Base-by-base conservation (phyloP, 2,113 vertebrate genomes). In the Egretta garzetta region DNA sequence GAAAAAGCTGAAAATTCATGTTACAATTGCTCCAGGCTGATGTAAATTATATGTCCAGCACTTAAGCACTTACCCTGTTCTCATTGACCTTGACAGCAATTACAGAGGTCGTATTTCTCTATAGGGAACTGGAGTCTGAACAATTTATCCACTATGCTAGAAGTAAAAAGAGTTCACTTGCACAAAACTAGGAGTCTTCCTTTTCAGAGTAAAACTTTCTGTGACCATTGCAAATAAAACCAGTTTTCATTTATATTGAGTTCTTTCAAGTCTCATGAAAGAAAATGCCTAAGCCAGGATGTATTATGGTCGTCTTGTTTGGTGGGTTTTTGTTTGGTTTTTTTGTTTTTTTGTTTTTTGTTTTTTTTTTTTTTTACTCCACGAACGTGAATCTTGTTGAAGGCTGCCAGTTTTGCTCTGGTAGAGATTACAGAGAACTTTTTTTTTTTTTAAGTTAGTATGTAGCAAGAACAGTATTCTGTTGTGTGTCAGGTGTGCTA, bases 1-100 rank as follows among this genome's bases (percentile, higher is more conserved):
- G 58, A 62, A 60, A 76, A 94, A 76, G 26, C 33, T 37, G 63
- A 82, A 92, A 93, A 90, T 62, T 83, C 27, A n/a, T 56, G 58
- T 33, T 95, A 68, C 60, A 32, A 35, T 94, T 92, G 55, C 59
- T 92, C 37, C 45, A 45, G 55, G 39, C 53, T 70, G 62, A 85
- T 76, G 70, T 93, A 94, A 93, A 82, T 95, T 58, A 26, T 49
- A 79, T 50, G 55, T 76, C 85, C 79, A 86, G 49, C 41, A 76
- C 41, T 86, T 88, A 76, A 85, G 55, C 43, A 70, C 66, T 93
- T 90, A 66, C 6, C 23, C 74, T 79, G 68, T 81, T 93, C 87
- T 87, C n/a, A 33, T 37, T 96, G 93, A 91, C 84, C 96, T 93
- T 87, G 64, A 75, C 30, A 86, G 72, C 86, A 94, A 74, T 92